Base-by-base conservation (phyloP, 1,140 invertebrate species). In the Rhysida immarginata region DNA sequence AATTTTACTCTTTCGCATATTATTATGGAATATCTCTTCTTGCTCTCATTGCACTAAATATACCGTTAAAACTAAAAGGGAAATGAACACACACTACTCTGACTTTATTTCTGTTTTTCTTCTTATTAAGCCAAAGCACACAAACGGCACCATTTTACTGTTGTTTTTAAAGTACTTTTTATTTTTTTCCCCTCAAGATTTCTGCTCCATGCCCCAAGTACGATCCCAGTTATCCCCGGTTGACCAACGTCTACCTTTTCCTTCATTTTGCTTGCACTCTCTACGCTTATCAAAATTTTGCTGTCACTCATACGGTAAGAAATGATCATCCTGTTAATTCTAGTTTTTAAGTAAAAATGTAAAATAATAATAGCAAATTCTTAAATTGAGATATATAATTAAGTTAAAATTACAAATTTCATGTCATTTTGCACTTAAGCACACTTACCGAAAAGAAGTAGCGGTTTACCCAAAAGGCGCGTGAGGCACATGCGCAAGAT, bases 171-270 rank as follows among this genome's bases (percentile, higher is more conserved):
- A n/a, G 35, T n/a, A 11, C n/a, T 11, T 11, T 41, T 41, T 41
- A 11, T 41, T 48, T 14, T 18, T 29, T 35, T 24, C 14, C n/a
- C 53, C 53, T 48, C 57, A 43, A 70, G 68, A 58, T 69, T 2
- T 26, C 55, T 46, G 51, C 57, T 41, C 60, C 60, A n/a, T 55
- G 60, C 13, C 21, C 11, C n/a, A 44, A 44, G 26, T 61, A 51
- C 26, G 49, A 61, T 58, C 60, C 60, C 24, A 11, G 26, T 16
- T 58, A 54, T 29, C 23, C 25, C 0, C 14, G 58, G 14, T 44
- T 50, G 16, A 13, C 52, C 41, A 60, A 60, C 35, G n/a, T 54
- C 18, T 62, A 62, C 46, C 45, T 53, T 42, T 25, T 62, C 14
- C 41, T 26, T 42, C 60, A 62, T 49, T 61, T 61, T 27, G 50